Evolutionary conservation across 2,797 vertebrate genomes (phyloP), one percentile per base, ranked within the genome.

Genomic region (Emys orbicularis): DNA sequence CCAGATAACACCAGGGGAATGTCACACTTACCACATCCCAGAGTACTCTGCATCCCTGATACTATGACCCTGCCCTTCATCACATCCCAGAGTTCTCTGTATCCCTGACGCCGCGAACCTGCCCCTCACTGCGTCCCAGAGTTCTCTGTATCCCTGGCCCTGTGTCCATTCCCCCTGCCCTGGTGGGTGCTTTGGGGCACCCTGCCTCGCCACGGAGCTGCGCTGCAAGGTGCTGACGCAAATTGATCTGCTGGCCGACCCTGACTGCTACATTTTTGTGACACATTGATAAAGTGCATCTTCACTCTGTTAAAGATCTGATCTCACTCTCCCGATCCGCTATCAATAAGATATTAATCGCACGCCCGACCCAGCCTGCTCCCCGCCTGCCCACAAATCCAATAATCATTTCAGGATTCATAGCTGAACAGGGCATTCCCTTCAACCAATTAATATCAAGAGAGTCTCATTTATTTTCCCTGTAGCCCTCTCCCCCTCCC

Each of bases 231-330:
- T 86, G 79, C 91, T 92, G 94, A 96, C 94, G 81, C 2, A 2
- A 65, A 97, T 98, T 76, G 97, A 98, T 97, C 95, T 10, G 52
- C 87, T 91, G 91, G 91, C 90, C 5, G 4, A 87, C 83, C 94
- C 94, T 97, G 96, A 98, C 96, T 97, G 98, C 97, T 98, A 98
- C 98, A 98, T 97, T 98, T 98, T 96, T 97, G 97, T 98, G 98
- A 98, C 97, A 98, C 98, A 98, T 97, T 98, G 98, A 98, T 98
- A 98, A 98, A 98, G 98, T 98, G 96, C 98, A 97, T 98, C 98
- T 98, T 97, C 97, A 97, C 98, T 97, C 95, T 94, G 97, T 98
- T 98, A 98, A 98, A 98, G 98, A 98, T 98, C 98, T 98, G 97
- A 98, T 98, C 97, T 97, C 95, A 82, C 95, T 98, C 97, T 97